These are phyloP conservation scores for Drosophila watanabei DNA, from an alignment of 1,140 invertebrate genomes.

Conservation along the genomic window DNA sequence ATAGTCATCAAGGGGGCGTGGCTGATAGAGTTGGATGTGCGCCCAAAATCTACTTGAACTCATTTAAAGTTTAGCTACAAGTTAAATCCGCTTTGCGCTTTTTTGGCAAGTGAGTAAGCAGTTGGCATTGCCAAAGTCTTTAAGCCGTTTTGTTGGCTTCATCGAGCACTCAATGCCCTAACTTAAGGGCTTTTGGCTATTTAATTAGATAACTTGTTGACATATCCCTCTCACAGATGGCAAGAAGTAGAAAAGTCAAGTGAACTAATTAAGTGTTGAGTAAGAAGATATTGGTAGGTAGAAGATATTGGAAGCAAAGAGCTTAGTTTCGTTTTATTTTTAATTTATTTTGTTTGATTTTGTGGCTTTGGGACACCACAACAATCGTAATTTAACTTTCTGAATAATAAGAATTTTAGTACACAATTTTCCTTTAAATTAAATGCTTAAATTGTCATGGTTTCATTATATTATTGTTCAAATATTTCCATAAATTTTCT, in stretches of 20 bases:
- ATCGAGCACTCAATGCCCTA: slow-evolving; percentile 27
- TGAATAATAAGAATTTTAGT: too few species aligned
- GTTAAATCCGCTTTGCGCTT: slow-evolving; percentile 75
- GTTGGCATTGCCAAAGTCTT: slow-evolving; percentile 69
- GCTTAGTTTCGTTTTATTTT: neutral
- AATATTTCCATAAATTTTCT: neutral
- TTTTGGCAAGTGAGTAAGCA: slow-evolving; percentile 65
- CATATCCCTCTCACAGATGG: neutral
- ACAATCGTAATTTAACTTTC: too few species aligned
- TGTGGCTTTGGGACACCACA: too few species aligned
- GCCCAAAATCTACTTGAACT: slow-evolving; percentile 72
- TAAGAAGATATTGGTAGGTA: slow-evolving; percentile 7
- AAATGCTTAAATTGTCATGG: neutral
- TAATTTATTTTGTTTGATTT: too few species aligned
- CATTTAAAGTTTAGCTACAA: slow-evolving; percentile 78
- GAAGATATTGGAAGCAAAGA: neutral
- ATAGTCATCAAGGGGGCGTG: slow-evolving; percentile 49
- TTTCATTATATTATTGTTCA: too few species aligned
- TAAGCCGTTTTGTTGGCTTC: slow-evolving; percentile 61
- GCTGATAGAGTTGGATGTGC: neutral
- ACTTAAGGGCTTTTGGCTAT: neutral
- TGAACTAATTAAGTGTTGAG: slow-evolving; percentile 4
- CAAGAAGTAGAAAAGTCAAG: neutral
- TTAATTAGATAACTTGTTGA: slow-evolving; percentile 29
- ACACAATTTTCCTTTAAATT: neutral